These are phyloP conservation scores for Geotrupes spiniger DNA, from an alignment of 2,888 invertebrate genomes.

Conservation along the genomic window DNA sequence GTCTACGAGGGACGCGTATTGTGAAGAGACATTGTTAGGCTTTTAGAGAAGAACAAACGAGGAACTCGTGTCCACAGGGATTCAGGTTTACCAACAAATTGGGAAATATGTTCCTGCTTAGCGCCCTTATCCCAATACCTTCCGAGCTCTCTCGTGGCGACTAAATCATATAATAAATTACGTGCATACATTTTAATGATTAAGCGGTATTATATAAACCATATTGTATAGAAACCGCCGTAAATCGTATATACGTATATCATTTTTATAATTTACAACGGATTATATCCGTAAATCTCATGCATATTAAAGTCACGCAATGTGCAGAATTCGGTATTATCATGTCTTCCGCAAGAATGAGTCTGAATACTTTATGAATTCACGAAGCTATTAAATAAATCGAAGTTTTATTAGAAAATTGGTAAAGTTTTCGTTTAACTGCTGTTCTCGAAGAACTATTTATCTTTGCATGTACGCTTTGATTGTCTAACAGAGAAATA, in stretches of 20 bases:
- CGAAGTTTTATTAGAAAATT: constrained; percentile 37
- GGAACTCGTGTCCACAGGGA: constrained; percentile 26
- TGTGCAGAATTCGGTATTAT: constrained; percentile 34
- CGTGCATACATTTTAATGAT: constrained; percentile 23
- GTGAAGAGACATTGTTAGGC: constrained; percentile 28
- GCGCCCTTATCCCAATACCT: constrained; percentile 22
- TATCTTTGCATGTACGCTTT: constrained; percentile 18
- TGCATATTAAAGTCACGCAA: constrained; percentile 41
- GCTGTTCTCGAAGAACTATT: constrained; percentile 25
- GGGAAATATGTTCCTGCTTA: constrained; percentile 29
- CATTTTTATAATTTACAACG: constrained; percentile 22
- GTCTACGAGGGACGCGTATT: constrained; percentile 18
- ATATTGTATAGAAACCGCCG: constrained; percentile 14
- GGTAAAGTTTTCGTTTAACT: constrained; percentile 25
- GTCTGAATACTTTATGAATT: constrained; percentile 36
- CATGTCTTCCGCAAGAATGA: constrained; percentile 37
- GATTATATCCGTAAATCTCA: constrained; percentile 35
- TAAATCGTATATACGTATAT: constrained; percentile 1
- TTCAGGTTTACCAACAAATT: constrained; percentile 31
- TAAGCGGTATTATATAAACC: constrained; percentile 19
- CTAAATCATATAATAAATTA: constrained; percentile 30
- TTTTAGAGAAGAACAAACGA: constrained; percentile 30
- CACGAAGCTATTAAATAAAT: constrained; percentile 37
- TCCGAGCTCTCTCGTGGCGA: constrained; percentile 18
- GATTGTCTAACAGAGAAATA: constrained; percentile 20